Base-by-base conservation (phyloP, 1,140 invertebrate species). In the Zaprionus taronus region DNA sequence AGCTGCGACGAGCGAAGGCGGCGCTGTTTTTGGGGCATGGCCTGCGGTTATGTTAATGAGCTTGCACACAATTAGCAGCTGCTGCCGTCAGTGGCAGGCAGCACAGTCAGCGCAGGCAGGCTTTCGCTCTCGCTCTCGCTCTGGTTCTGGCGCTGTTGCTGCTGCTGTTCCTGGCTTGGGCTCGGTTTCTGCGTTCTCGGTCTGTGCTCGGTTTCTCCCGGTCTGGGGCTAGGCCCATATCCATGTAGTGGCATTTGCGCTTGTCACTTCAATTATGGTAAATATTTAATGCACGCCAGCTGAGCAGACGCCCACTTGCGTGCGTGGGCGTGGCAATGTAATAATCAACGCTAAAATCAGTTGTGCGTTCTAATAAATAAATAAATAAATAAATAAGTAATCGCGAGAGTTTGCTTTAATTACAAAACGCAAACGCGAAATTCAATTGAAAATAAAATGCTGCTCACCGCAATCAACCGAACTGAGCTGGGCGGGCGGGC, bases 221-320 rank as follows among this genome's bases (percentile, higher is more conserved):
- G n/a, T 17, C 41, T 47, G 41, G 6, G 34, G 5, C 36, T 67
- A 60, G 61, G 71, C 61, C 63, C 63, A 71, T 82, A 79, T 63
- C 61, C 71, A 75, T 87, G 84, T 89, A 89, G 85, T 70, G 81
- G 81, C 85, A 90, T 90, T 89, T 89, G 85, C 70, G 85, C 86
- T 90, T 90, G 85, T 90, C 85, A 90, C 79, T 90, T 90, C 86
- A 90, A 90, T 90, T 90, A 90, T 90, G 79, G 85, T 90, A 90
- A 90, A 90, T 90, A 90, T 90, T 85, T 90, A 90, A 90, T 85
- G 85, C 81, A 74, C 44, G 62, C 36, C 60, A 62, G 72, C 60
- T 20, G 67, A 47, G 47, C 56, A 26, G 58, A 17, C 11, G 26
- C 7, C 5, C 22, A 41, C 38, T 41, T n/a, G 15, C 6, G n/a